These are phyloP conservation scores for Phlogophora meticulosa DNA, from an alignment of 2,888 invertebrate species.

Conservation along the genomic window DNA sequence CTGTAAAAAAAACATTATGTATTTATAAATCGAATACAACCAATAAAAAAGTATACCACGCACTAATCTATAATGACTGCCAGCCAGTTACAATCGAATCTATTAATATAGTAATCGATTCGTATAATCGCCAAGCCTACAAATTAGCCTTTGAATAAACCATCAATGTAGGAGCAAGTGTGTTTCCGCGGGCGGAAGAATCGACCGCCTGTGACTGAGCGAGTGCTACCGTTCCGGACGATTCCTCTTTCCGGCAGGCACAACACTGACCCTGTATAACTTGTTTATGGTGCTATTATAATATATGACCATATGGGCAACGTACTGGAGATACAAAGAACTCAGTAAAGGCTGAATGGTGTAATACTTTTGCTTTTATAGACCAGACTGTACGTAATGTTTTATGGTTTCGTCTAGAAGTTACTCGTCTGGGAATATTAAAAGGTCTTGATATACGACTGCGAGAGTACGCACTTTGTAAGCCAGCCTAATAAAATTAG, in stretches of 20 bases:
- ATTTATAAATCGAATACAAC: conserved; percentile 4
- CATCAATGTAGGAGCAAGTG: conserved; percentile 55
- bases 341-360: not conserved
- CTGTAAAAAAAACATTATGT: not conserved
- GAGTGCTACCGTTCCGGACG: conserved; percentile 71
- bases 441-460: conserved; percentile 4
- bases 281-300: conserved; percentile 54
- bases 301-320: conserved; percentile 17
- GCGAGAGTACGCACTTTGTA: conserved; percentile 26
- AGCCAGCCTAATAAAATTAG: conserved; percentile 41
- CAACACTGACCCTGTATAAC: conserved; percentile 67
- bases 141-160: conserved; percentile 61
- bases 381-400: not conserved
- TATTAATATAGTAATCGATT: conserved; percentile 52
- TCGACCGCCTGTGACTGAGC: conserved; percentile 75
- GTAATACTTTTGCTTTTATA: conserved; percentile 22
- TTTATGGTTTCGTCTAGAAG: conserved; percentile 24
- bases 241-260: conserved; percentile 74
- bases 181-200: conserved; percentile 71
- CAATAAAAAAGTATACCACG: conserved; percentile 17
- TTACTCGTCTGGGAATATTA: conserved; percentile 12
- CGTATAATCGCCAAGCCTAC: conserved; percentile 48
- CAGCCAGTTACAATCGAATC: conserved; percentile 36
- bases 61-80: conserved; percentile 37
- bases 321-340: conserved; percentile 17